Conservation (phyloP, 2,113 vertebrate species). For the Gobius niger region DNA sequence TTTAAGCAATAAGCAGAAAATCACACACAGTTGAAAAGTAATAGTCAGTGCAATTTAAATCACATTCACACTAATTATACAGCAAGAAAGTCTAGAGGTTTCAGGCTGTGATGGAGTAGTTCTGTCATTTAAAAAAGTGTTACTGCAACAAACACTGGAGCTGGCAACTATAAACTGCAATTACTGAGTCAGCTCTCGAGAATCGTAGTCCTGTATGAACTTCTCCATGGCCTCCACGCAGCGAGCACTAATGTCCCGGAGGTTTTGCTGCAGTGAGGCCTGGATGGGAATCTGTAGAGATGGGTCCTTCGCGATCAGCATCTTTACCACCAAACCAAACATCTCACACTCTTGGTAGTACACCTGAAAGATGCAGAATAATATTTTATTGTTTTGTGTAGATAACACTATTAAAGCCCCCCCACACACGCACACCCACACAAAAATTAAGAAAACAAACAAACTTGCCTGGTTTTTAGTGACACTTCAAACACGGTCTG, state of each 20-base stretch:
- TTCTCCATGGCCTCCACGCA: slow-evolving; percentile 74
- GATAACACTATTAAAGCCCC: slow-evolving; percentile 6
- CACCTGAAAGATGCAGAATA: slow-evolving; percentile 59
- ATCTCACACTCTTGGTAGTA: slow-evolving; percentile 76
- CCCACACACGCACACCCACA: too few relatives aligned
- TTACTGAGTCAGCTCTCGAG: slow-evolving; percentile 38
- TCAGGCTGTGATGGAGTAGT: too few relatives aligned
- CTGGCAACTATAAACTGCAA: neutral
- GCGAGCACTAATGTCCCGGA: slow-evolving; percentile 70
- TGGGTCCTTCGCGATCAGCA: slow-evolving; percentile 77
- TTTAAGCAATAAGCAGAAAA: neutral
- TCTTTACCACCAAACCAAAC: slow-evolving; percentile 75
- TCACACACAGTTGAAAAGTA: neutral
- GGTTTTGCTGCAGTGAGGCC: slow-evolving; percentile 70
- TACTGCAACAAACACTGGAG: neutral
- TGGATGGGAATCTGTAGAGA: slow-evolving; percentile 69
- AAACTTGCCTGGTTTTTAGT: too few relatives aligned
- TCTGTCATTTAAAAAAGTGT: neutral
- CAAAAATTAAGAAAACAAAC: too few relatives aligned
- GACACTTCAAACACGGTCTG: too few relatives aligned
- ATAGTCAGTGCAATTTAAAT: neutral
- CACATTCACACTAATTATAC: neutral
- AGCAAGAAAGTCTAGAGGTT: too few relatives aligned
- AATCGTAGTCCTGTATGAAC: slow-evolving; percentile 77
- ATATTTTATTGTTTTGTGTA: neutral